Evolutionary conservation across 2,888 invertebrate species (phyloP).

Genomic region (Horisme vitalbata): DNA sequence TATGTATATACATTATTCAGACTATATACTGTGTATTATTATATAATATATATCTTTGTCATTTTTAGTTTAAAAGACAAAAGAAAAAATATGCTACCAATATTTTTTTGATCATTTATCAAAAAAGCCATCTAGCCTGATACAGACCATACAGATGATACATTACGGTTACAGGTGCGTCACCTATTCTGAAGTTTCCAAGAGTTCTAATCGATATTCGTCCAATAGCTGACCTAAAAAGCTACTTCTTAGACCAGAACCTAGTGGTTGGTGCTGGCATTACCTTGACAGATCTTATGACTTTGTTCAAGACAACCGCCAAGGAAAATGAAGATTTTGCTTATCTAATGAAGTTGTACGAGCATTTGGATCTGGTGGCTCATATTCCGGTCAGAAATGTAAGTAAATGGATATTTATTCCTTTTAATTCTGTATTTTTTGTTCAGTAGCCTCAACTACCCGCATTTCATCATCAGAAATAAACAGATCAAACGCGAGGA

Average conservation of each 20-base stretch:
- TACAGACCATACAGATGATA: too few relatives aligned
- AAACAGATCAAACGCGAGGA: too few relatives aligned
- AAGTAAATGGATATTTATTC: slow-evolving; percentile 54
- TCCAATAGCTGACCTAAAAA: slow-evolving; percentile 80
- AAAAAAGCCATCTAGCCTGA: too few relatives aligned
- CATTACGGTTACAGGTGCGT: slow-evolving; percentile 60
- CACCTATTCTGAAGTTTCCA: slow-evolving; percentile 63
- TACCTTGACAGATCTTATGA: slow-evolving; percentile 80
- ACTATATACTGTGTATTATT: too few relatives aligned
- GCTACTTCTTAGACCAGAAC: slow-evolving; percentile 59
- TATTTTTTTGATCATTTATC: too few relatives aligned
- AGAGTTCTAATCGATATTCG: slow-evolving; percentile 86
- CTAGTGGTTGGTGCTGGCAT: slow-evolving; percentile 84
- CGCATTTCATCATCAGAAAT: too few relatives aligned
- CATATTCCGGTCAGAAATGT: slow-evolving; percentile 89
- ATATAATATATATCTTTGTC: too few relatives aligned
- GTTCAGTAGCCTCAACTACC: too few relatives aligned
- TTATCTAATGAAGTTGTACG: slow-evolving; percentile 82
- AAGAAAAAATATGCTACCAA: too few relatives aligned
- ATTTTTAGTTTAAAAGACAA: too few relatives aligned
- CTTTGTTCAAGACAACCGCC: slow-evolving; percentile 64
- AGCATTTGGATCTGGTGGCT: slow-evolving; percentile 88
- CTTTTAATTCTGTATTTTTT: too few relatives aligned
- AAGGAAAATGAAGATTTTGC: slow-evolving; percentile 69
- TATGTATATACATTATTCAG: too few relatives aligned